Conservation (phyloP, 2,113 vertebrate species). For the Varanus salvator region DNA sequence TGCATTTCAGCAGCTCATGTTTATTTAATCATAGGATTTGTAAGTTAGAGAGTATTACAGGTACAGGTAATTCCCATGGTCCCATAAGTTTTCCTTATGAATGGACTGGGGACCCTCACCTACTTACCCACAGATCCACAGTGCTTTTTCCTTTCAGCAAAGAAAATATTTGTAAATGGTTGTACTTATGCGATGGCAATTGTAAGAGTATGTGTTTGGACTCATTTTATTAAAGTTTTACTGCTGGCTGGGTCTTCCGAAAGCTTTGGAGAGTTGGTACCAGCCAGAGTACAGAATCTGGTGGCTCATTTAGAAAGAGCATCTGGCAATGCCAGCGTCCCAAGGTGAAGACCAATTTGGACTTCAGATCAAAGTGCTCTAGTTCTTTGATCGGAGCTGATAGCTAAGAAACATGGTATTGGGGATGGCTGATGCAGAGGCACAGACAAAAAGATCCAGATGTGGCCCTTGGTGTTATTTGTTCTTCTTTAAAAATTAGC, state of each 20-base stretch:
- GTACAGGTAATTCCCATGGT: too few species aligned
- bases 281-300: background rate
- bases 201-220: background rate
- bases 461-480: background rate
- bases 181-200: too few species aligned
- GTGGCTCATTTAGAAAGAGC: too few species aligned
- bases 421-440: background rate
- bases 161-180: too few species aligned
- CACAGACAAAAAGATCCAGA: background rate
- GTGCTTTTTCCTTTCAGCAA: too few species aligned
- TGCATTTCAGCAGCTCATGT: too few species aligned
- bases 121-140: too few species aligned
- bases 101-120: background rate
- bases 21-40: too few species aligned
- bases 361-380: background rate
- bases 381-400: background rate
- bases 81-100: background rate
- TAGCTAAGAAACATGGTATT: too few species aligned
- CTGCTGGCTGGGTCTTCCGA: background rate
- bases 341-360: background rate
- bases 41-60: too few species aligned
- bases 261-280: background rate
- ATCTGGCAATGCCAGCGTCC: background rate
- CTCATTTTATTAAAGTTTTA: background rate
- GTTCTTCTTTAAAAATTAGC: slow-evolving; percentile 38